These are phyloP conservation scores for Ambastaia sidthimunki DNA, from an alignment of 2,797 vertebrate species.

Conservation along the genomic window DNA sequence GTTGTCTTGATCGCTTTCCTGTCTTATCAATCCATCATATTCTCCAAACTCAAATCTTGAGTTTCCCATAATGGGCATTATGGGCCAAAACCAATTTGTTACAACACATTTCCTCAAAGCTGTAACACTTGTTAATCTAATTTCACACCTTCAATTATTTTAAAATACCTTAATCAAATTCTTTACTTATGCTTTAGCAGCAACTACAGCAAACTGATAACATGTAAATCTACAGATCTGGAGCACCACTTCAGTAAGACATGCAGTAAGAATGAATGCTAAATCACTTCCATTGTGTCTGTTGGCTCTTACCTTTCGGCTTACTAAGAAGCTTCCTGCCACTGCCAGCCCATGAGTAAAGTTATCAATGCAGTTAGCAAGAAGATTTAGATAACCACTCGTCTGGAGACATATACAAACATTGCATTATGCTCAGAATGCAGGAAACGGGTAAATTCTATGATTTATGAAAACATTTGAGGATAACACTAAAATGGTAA, in stretches of 20 bases:
- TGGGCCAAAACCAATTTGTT: too few species aligned
- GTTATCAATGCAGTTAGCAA: constrained; percentile 98
- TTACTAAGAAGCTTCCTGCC: constrained; percentile 94
- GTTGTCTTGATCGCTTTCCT: too few species aligned
- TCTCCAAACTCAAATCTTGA: not conserved
- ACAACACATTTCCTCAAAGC: not conserved
- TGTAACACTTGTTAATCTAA: not conserved
- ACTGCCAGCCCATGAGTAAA: constrained; percentile 98
- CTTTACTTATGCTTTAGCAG: too few species aligned
- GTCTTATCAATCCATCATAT: not conserved
- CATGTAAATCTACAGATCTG: not conserved
- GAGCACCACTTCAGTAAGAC: not conserved
- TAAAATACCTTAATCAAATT: too few species aligned
- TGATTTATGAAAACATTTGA: not conserved
- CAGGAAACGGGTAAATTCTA: not conserved
- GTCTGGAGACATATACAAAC: constrained; percentile 74
- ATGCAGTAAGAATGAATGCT: constrained; percentile 31
- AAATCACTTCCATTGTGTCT: constrained; percentile 30
- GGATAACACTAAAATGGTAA: too few species aligned
- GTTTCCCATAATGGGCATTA: not conserved
- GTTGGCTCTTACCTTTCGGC: constrained; percentile 89
- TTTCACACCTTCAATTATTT: not conserved
- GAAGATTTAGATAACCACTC: constrained; percentile 94
- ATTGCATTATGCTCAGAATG: not conserved
- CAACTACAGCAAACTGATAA: not conserved